phyloP scores from a whole-genome alignment of 2,888 invertebrate genomes.

The Himalopsyche anomala region DNA sequence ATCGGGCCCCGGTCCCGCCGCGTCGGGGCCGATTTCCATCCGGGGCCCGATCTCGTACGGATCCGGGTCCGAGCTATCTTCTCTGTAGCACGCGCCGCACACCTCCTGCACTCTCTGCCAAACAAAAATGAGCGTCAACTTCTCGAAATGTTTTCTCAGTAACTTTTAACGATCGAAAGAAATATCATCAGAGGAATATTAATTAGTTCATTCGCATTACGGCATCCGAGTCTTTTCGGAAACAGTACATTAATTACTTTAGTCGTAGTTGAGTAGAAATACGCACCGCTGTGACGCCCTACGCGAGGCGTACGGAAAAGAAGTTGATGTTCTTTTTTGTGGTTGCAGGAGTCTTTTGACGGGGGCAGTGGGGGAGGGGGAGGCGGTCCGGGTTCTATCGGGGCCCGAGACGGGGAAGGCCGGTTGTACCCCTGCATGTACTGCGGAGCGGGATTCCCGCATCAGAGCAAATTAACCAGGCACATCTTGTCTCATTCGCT shows the following conservation, averaged over 20 bases:
- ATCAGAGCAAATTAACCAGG: conserved; percentile 93
- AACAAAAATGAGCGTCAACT: conserved; percentile 94
- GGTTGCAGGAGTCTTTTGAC: conserved; percentile 94
- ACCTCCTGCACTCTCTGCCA: conserved; percentile 79
- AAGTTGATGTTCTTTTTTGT: conserved; percentile 93
- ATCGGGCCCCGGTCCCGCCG: conserved; percentile 39
- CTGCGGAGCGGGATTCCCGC: conserved; percentile 92
- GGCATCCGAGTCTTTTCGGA: conserved; percentile 29
- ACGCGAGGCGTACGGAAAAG: conserved; percentile 76
- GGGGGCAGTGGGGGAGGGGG: conserved; percentile 76
- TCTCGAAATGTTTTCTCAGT: conserved; percentile 77
- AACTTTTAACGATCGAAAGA: conserved; percentile 45
- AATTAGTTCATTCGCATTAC: not conserved
- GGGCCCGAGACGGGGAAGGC: conserved; percentile 75
- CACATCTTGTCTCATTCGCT: conserved; percentile 93
- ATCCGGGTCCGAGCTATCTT: not conserved
- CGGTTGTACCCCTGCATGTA: conserved; percentile 89
- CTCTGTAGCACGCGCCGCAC: conserved; percentile 24
- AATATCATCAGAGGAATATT: conserved; percentile 17
- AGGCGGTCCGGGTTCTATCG: conserved; percentile 75
- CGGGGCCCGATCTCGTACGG: conserved; percentile 15
- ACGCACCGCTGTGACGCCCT: conserved; percentile 45
- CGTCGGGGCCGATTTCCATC: not conserved
- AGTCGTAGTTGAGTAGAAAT: conserved; percentile 55
- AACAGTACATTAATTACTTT: conserved; percentile 17